phyloP scores from a whole-genome alignment of 2,888 invertebrate genomes.

The Myopa testacea region DNA sequence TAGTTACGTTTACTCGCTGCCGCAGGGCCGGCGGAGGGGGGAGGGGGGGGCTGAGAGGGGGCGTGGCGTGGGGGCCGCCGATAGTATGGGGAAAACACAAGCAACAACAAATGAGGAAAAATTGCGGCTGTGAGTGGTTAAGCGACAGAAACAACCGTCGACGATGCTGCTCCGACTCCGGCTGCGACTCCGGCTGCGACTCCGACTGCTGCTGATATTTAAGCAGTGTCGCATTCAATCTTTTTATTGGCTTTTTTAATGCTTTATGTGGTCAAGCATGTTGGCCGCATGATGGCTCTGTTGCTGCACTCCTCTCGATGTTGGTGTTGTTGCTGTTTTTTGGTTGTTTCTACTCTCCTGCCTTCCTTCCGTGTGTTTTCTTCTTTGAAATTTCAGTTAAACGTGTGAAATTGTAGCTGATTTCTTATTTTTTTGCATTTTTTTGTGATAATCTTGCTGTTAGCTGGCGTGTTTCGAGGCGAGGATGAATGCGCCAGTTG shows the following conservation, averaged over 20 bases:
- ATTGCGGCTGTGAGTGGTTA: background rate
- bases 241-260: slow-evolving; percentile 52
- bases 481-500: too few species aligned
- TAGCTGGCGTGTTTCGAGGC: too few species aligned
- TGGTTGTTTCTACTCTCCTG: background rate
- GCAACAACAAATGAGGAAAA: background rate
- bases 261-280: slow-evolving; percentile 61
- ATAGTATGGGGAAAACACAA: background rate
- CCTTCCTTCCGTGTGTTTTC: background rate
- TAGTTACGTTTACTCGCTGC: background rate
- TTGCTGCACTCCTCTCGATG: background rate
- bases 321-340: background rate
- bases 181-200: too few species aligned
- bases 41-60: background rate
- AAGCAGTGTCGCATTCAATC: slow-evolving; percentile 51
- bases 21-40: too few species aligned
- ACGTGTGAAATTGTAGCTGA: slow-evolving; percentile 10
- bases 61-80: background rate
- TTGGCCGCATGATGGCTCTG: background rate
- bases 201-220: slow-evolving; percentile 47
- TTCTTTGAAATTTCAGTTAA: slow-evolving; percentile 1
- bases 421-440: background rate
- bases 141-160: background rate
- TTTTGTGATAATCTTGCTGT: background rate
- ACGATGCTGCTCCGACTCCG: slow-evolving; percentile 22